Base-by-base conservation (phyloP, 2,113 vertebrate genomes). In the Passer montanus region DNA sequence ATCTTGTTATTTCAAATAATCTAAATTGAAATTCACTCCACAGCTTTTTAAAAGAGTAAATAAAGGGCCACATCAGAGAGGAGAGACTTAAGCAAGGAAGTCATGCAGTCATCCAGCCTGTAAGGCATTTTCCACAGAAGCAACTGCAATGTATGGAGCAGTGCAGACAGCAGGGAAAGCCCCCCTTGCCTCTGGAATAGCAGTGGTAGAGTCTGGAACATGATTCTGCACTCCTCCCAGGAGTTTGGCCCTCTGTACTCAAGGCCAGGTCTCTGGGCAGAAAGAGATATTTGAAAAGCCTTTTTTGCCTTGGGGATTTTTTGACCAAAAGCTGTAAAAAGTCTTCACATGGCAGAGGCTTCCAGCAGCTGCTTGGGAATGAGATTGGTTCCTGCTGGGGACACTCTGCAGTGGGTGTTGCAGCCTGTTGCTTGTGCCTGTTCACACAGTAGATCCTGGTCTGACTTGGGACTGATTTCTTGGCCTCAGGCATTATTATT, bases 1-100 rank as follows among this genome's bases (percentile, higher is more conserved):
- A 70, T 69, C 37, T 70, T 75, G 15, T 77, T 95, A 64, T 89
- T 94, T 84, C 47, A 87, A 73, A 46, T 89, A 53, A 94, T 60
- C 43, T 87, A 53, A 89, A 50, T 79, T 70, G 44, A 76, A 94
- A 80, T 89, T 83, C 18, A 58, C 37, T 75, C 46, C 64, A 31
- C 30, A 50, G 30, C 55, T 78, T 86, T 93, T 90, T 68, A 15
- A 56, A 94, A 74, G 37, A 90, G n/a, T 46, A 75, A 84, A 49
- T 78, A 60, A 80, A 84, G 22, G 30, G 31, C 50, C 44, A 55
- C 18, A 1, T 66, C 44, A 87, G 59, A 70, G 50, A 84, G 21
- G 55, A 62, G 35, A 64, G 33, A 44, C 64, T 80, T 90, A 55
- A 83, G 37, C 17, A 84, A 72, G 47, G 17, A 93, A 84, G 27